These are phyloP conservation scores for Bos indicus DNA, from an alignment of 2,113 vertebrate species.

Conservation along the genomic window DNA sequence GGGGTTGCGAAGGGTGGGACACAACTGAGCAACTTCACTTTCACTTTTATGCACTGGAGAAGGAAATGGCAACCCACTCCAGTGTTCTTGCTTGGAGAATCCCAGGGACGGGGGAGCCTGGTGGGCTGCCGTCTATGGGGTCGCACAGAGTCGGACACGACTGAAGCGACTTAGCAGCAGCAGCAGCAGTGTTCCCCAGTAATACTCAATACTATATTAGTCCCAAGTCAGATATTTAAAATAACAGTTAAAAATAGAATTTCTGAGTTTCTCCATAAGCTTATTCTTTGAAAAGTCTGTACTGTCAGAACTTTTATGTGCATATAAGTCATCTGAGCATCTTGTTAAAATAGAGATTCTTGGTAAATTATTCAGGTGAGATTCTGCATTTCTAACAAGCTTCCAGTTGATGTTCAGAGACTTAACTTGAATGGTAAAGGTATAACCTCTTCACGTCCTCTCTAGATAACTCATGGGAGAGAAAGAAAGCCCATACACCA, in stretches of 20 bases:
- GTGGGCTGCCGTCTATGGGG: too few relatives aligned
- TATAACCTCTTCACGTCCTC: neutral
- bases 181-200: neutral
- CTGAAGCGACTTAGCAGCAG: too few relatives aligned
- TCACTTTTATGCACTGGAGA: too few relatives aligned
- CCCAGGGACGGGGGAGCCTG: too few relatives aligned
- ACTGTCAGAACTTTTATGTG: neutral
- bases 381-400: neutral
- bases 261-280: neutral
- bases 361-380: neutral
- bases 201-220: neutral
- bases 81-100: too few relatives aligned
- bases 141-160: too few relatives aligned
- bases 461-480: neutral
- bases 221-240: neutral
- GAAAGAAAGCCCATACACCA: neutral
- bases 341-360: neutral
- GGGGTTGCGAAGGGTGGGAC: accelerated
- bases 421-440: neutral
- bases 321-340: neutral
- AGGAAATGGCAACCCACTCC: too few relatives aligned
- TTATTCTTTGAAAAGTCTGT: neutral
- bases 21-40: too few relatives aligned
- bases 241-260: neutral
- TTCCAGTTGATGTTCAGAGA: neutral